A percentile compares a stretch with the other conserved stretches of the same genome.
Evolutionary conservation across 2,888 invertebrate genomes (phyloP).

Genomic region (Cerastis leucographa): DNA sequence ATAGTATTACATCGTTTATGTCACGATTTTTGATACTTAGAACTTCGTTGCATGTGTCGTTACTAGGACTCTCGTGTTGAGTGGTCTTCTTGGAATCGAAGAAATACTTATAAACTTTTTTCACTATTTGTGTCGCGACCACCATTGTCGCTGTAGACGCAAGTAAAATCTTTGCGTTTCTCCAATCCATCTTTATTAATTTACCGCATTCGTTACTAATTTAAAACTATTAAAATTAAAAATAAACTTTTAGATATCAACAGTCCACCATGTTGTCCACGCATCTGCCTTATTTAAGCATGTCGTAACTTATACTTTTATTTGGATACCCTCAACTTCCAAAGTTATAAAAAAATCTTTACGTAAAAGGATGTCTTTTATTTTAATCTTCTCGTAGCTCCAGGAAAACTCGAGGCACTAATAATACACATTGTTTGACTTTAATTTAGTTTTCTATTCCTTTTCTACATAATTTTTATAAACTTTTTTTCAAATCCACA

Average conservation of each 20-base stretch:
- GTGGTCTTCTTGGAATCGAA: slow-evolving; percentile 70
- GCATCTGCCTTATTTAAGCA: slow-evolving; percentile 69
- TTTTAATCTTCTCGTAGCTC: not conserved
- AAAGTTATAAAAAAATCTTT: not conserved
- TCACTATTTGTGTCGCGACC: slow-evolving; percentile 84
- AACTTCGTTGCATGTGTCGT: slow-evolving; percentile 80
- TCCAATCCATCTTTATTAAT: slow-evolving; percentile 84
- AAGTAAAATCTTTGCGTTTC: slow-evolving; percentile 83
- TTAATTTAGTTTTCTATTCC: not conserved
- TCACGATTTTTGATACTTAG: slow-evolving; percentile 82
- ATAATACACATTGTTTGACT: not conserved
- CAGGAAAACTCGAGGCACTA: not conserved
- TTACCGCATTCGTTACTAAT: slow-evolving; percentile 63
- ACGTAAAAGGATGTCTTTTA: not conserved
- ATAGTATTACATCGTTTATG: slow-evolving; percentile 88
- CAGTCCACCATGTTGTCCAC: slow-evolving; percentile 85
- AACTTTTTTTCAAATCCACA: not conserved
- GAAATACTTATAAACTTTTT: slow-evolving; percentile 83
- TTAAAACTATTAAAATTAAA: slow-evolving; percentile 66
- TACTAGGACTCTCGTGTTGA: slow-evolving; percentile 70
- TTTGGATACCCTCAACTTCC: slow-evolving; percentile 73
- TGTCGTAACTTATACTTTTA: slow-evolving; percentile 29
- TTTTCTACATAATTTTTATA: not conserved
- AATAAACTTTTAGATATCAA: slow-evolving; percentile 65
- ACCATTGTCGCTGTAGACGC: slow-evolving; percentile 85